Conservation (phyloP, 1,140 invertebrate species). For the Aculops lycopersici region DNA sequence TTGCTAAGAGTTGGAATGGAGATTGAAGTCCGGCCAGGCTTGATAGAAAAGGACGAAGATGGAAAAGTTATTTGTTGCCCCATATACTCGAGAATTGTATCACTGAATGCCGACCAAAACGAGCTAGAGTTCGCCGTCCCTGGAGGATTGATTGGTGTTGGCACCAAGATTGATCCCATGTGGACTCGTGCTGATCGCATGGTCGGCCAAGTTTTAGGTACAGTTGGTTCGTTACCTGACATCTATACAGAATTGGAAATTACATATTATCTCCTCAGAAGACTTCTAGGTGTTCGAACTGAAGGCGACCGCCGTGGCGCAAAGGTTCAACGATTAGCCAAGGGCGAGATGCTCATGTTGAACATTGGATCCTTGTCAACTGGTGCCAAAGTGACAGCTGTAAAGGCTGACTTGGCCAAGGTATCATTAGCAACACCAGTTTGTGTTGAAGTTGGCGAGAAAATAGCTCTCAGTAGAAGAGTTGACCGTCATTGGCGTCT, state of each 20-base stretch:
- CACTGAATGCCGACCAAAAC: slow-evolving; percentile 93
- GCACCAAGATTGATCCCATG: slow-evolving; percentile 94
- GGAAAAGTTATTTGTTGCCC: slow-evolving; percentile 80
- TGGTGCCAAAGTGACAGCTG: slow-evolving; percentile 74
- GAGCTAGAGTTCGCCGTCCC: slow-evolving; percentile 93
- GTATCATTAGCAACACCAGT: slow-evolving; percentile 86
- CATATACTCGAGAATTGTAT: slow-evolving; percentile 84
- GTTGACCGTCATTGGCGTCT: slow-evolving; percentile 98
- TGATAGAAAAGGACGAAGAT: slow-evolving; percentile 80
- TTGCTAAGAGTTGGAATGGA: slow-evolving; percentile 63
- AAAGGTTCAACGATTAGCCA: slow-evolving; percentile 58
- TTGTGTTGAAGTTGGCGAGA: slow-evolving; percentile 91
- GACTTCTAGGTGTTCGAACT: slow-evolving; percentile 77
- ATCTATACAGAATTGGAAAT: slow-evolving; percentile 96
- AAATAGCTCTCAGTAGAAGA: slow-evolving; percentile 81
- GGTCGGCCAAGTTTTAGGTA: slow-evolving; percentile 91
- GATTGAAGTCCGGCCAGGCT: slow-evolving; percentile 63
- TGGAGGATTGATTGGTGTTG: slow-evolving; percentile 89
- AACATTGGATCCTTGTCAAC: slow-evolving; percentile 97
- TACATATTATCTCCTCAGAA: slow-evolving; percentile 76
- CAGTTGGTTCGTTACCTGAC: slow-evolving; percentile 71
- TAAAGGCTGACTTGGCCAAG: slow-evolving; percentile 87
- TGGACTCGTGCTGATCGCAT: slow-evolving; percentile 85
- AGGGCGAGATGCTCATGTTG: slow-evolving; percentile 66
- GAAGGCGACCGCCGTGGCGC: slow-evolving; percentile 97